A percentile compares a stretch with the other conserved stretches of the same genome.
Conservation (phyloP, 2,113 vertebrate species). For the Piliocolobus tephrosceles region DNA sequence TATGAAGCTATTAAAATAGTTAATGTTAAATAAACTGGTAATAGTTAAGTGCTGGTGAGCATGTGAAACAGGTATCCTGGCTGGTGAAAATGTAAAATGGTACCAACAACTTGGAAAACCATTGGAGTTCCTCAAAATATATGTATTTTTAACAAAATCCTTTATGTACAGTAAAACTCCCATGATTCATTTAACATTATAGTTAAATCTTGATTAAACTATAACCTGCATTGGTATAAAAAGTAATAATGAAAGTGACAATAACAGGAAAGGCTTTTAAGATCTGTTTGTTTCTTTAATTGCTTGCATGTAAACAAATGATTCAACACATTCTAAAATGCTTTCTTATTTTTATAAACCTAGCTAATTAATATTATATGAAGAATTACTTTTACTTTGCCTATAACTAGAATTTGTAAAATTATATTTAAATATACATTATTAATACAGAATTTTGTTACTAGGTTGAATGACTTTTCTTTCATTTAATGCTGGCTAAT, state of each 20-base stretch:
- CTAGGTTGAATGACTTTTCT: not conserved
- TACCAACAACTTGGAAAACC: no score
- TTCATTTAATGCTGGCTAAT: not conserved
- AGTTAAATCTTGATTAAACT: not conserved
- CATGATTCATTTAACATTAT: not conserved
- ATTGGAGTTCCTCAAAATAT: no score
- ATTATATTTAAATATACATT: not conserved
- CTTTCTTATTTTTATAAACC: not conserved
- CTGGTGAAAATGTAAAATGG: no score
- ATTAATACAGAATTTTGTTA: not conserved
- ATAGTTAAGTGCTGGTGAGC: no score
- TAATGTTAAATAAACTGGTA: no score
- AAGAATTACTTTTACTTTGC: not conserved
- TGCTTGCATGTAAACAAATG: not conserved
- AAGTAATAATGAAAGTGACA: not conserved
- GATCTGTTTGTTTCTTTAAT: not conserved
- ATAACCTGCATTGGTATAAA: not conserved
- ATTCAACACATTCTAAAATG: not conserved
- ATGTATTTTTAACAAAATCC: not conserved
- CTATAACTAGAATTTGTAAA: constrained; percentile 4
- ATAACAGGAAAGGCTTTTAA: not conserved
- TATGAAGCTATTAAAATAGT: no score
- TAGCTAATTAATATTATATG: not conserved
- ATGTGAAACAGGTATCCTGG: no score
- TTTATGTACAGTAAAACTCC: not conserved